Evolutionary conservation across 2,888 invertebrate species (phyloP).

Genomic region (Pollenia labialis): DNA sequence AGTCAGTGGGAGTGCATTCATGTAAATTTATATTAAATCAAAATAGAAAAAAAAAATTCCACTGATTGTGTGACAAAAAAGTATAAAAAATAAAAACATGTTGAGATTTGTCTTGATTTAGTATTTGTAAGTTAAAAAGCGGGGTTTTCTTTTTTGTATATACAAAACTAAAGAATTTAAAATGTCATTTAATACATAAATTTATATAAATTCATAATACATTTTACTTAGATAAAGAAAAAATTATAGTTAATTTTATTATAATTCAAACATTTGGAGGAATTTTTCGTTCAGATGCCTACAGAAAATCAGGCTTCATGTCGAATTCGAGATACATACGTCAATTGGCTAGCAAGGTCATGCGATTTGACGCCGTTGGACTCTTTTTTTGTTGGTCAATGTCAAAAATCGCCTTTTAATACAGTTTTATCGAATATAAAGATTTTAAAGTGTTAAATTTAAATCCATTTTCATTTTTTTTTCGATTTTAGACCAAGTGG

Average conservation of each 20-base stretch:
- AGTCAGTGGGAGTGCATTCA: slow-evolving; percentile 29
- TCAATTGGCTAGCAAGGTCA: no score
- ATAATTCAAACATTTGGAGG: no score
- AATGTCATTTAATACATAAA: not conserved
- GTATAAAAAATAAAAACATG: slow-evolving; percentile 33
- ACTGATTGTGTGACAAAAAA: slow-evolving; percentile 56
- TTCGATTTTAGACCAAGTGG: no score
- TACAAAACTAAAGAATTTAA: slow-evolving; percentile 12
- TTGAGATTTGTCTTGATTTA: slow-evolving; percentile 51
- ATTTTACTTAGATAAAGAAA: not conserved
- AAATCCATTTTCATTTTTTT: no score
- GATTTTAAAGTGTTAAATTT: no score
- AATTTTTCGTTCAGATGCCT: no score
- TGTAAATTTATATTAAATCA: slow-evolving; percentile 62
- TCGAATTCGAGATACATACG: no score
- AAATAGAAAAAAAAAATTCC: slow-evolving; percentile 26
- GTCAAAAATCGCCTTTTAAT: no score
- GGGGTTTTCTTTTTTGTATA: not conserved
- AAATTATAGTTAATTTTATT: not conserved
- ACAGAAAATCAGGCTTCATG: no score
- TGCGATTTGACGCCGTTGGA: no score
- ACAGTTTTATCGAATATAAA: no score
- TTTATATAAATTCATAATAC: slow-evolving; percentile 35
- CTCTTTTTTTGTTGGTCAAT: no score
- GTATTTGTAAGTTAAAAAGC: slow-evolving; percentile 22